Base-by-base conservation (phyloP, 2,888 invertebrate genomes). In the Alloplasta piceator region DNA sequence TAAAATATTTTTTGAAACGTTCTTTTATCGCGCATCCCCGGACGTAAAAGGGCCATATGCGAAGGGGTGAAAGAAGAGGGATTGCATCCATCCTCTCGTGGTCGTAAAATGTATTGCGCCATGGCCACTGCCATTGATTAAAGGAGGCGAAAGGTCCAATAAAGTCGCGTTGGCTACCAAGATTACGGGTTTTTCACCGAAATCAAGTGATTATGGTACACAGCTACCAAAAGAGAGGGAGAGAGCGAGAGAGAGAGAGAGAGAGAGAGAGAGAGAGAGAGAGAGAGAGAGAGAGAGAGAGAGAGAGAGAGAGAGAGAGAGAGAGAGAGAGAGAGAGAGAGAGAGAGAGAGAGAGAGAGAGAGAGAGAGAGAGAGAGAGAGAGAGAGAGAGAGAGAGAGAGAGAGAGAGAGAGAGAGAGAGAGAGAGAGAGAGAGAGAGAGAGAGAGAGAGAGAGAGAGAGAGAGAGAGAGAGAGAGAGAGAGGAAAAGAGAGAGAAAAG, bases 101-200 rank as follows among this genome's bases (percentile, higher is more conserved):
- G 67, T 67, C 75, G 72, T 84, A 84, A 85, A 86, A 85, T 76
- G 80, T 84, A 84, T 80, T 72, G 82, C 82, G 48, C 67, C 63
- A 14, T n/a, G 72, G 63, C 70, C 76, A 63, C 58, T 67, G 74
- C 76, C 85, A 86, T 86, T 87, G 88, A 87, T 87, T 87, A 87
- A 87, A 86, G 85, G 81, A 82, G 77, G 41, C 67, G 79, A 82
- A 84, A 84, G 82, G 76, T 83, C 83, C 86, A 84, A 87, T 86
- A 85, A 84, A 86, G 82, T 78, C 76, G 26, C 72, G 75, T 46
- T 58, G 41, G 58, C 46, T 50, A 77, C 76, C 1, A 70, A 55
- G 81, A 76, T 66, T 78, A 68, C 68, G 77, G 71, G 56, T 56
- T 52, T 74, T 78, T 50, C 50, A 58, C 70, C 82, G 78, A 85